Evolutionary conservation across 1,140 invertebrate genomes (phyloP), one percentile per base, ranked within the genome.

Genomic region (Olivierus martensii): DNA sequence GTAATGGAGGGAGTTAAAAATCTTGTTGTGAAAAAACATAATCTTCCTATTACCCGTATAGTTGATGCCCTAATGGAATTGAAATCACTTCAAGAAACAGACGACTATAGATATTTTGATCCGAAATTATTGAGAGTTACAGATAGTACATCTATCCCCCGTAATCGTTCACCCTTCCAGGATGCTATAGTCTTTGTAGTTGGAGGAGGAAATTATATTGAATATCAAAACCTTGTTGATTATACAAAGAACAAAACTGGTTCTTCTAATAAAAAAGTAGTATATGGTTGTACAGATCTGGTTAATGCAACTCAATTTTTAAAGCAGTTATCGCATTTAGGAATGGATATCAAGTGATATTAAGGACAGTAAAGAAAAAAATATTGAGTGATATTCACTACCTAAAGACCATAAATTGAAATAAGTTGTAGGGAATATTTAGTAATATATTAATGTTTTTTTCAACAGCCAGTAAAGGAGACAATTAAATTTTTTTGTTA

Each of bases 1-100:
- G 91, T 98, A 0, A 99, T 99, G 93, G 95, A 99, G 73, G 95
- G 95, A 37, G 95, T 99, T 1, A 97, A 99, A 70, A 99, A 99
- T 77, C 77, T 99, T 55, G 94, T 98, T 35, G 86, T 98, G 7
- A 99, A 99, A 68, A 83, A 86, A 73, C 92, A 98, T 73, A 91
- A 89, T 75, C 71, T 94, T 36, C 90, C 89, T 3, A 79, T 93
- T 1, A 95, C 90, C 2, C 80, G 84, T 71, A 87, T 96, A 58
- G 84, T 91, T 2, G 89, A 94, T 63, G 83, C 89, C 60, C 70
- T 94, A 34, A 90, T 94, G 77, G 88, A 94, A 61, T 78, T 84
- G 61, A 85, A 82, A 68, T 79, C 78, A 54, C 76, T 77, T 42
- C 75, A 75, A 50, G 85, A 89, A 63, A 79, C 80, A 22, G 87